Conservation (phyloP, 2,113 vertebrate genomes). For the Pteropus alecto region DNA sequence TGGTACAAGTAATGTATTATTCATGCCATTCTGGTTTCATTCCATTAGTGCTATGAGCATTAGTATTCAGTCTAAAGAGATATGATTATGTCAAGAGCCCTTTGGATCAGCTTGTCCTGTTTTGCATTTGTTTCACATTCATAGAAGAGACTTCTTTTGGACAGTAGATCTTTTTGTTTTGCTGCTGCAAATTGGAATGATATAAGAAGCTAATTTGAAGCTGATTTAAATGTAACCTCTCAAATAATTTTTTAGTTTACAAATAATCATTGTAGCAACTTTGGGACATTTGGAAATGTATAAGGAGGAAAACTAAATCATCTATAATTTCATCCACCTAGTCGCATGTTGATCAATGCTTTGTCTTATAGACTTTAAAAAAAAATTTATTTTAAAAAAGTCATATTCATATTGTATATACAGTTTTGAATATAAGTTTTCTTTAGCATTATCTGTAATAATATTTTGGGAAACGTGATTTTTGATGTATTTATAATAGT, state of each 20-base stretch:
- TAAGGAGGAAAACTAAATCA: constrained; percentile 15
- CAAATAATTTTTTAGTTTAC: constrained; percentile 17
- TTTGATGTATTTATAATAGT: background rate
- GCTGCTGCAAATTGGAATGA: constrained; percentile 41
- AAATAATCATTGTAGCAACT: background rate
- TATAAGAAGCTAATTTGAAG: background rate
- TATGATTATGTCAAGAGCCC: constrained; percentile 67
- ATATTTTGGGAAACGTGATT: background rate
- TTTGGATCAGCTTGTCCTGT: constrained; percentile 21
- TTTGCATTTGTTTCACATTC: constrained; percentile 49
- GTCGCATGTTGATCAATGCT: background rate
- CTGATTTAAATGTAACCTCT: constrained; percentile 2
- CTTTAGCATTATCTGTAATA: background rate
- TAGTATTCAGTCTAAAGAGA: constrained; percentile 67
- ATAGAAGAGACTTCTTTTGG: constrained; percentile 46
- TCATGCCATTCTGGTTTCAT: constrained; percentile 81
- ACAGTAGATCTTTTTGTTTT: constrained; percentile 49
- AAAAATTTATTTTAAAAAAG: background rate
- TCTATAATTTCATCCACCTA: background rate
- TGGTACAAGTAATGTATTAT: constrained; percentile 81
- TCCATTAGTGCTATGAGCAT: constrained; percentile 81
- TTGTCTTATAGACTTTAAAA: background rate
- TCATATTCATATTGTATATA: background rate
- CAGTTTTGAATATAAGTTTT: constrained; percentile 34
- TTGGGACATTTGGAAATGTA: background rate